Evolutionary conservation across 1,140 invertebrate species (phyloP).

Genomic region (Teleopsis dalmanni): DNA sequence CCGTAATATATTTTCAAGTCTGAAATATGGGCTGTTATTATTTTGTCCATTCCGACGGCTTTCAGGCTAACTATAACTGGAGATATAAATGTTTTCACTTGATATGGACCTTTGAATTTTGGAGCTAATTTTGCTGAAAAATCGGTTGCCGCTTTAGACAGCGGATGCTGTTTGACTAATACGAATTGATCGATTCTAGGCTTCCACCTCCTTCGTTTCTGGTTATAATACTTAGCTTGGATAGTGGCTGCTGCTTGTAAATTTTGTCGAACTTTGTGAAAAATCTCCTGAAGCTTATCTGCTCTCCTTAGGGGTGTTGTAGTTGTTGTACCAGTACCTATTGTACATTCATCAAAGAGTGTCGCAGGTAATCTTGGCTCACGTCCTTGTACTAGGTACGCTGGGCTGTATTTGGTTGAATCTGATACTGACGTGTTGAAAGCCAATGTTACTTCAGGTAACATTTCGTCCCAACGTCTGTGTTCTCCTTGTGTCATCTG

Average conservation of each 20-base stretch:
- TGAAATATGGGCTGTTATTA: not conserved
- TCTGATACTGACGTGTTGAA: not conserved
- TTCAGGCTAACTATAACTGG: not conserved
- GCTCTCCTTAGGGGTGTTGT: too few species aligned
- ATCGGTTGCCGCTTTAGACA: not conserved
- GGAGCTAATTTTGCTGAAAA: conserved; percentile 3
- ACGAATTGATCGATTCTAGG: not conserved
- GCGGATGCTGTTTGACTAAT: not conserved
- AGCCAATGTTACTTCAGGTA: not conserved
- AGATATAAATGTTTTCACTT: not conserved
- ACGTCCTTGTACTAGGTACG: not conserved
- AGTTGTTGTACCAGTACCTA: not conserved
- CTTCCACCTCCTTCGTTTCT: not conserved
- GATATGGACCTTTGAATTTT: not conserved
- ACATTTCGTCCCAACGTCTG: not conserved
- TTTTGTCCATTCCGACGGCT: not conserved
- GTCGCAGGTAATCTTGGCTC: not conserved
- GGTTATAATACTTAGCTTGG: not conserved
- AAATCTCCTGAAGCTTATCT: not conserved
- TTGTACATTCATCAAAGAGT: not conserved
- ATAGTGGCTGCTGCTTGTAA: not conserved
- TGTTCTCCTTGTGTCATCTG: not conserved
- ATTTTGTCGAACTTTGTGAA: not conserved
- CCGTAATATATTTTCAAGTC: too few species aligned
- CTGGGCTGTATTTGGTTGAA: not conserved